Evolutionary conservation across 2,113 vertebrate species (phyloP).

Genomic region (Solenodon paradoxus): DNA sequence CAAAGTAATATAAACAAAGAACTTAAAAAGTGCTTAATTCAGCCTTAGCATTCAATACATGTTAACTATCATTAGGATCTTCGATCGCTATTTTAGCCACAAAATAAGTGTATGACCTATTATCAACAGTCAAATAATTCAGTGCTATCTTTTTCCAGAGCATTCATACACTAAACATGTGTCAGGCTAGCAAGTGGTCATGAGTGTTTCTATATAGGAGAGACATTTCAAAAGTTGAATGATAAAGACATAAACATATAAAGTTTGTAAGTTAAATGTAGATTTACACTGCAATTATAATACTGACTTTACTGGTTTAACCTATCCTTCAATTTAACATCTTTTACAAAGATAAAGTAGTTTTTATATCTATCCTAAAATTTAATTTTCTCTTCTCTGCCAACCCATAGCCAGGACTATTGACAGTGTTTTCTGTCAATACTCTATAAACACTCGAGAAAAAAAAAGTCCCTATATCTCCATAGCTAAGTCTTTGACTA

Average conservation of each 20-base stretch:
- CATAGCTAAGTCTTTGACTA: neutral
- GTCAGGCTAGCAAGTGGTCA: neutral
- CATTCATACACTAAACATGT: neutral
- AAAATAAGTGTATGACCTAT: neutral
- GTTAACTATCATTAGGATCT: neutral
- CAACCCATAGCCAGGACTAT: neutral
- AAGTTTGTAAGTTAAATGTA: neutral
- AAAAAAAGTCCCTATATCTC: neutral
- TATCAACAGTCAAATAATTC: constrained; percentile 11
- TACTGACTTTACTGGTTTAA: constrained; percentile 17
- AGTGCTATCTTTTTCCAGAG: neutral
- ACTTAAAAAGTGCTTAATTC: neutral
- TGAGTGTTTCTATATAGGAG: neutral
- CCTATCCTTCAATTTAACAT: neutral
- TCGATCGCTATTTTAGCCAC: neutral
- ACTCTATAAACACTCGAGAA: neutral
- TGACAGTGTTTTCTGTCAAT: neutral
- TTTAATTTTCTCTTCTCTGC: neutral
- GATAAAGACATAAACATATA: constrained; percentile 8
- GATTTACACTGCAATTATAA: neutral
- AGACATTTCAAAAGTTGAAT: neutral
- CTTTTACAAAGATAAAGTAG: neutral
- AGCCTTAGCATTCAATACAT: neutral
- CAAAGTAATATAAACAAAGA: neutral
- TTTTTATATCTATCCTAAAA: neutral